A percentile compares a stretch with the other conserved stretches of the same genome.
These are phyloP conservation scores for Sebastes taczanowskii DNA, from an alignment of 2,797 vertebrate species.

Conservation along the genomic window DNA sequence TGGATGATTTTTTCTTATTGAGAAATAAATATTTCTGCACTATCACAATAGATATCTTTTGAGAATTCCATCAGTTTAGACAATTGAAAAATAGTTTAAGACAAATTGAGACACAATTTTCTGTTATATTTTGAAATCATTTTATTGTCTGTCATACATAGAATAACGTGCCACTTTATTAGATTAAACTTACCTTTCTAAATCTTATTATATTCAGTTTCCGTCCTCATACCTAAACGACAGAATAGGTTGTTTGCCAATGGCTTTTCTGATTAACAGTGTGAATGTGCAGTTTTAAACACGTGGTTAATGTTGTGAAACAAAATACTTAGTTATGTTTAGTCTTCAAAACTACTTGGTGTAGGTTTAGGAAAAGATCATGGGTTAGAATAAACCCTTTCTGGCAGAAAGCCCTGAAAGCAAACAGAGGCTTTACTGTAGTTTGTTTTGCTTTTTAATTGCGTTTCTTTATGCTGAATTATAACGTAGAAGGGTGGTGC, in stretches of 20 bases:
- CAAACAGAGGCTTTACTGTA: background rate
- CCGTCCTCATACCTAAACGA: background rate
- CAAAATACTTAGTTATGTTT: background rate
- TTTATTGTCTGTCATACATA: background rate
- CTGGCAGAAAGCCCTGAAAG: no score
- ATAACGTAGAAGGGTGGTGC: background rate
- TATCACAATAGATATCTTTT: background rate
- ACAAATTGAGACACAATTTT: background rate
- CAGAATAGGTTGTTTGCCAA: background rate
- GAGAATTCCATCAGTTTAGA: slow-evolving; percentile 1
- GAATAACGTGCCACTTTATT: background rate
- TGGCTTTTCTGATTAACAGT: background rate
- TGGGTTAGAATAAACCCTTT: no score
- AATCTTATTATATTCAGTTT: background rate
- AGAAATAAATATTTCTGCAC: background rate
- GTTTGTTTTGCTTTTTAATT: background rate
- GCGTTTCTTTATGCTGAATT: background rate
- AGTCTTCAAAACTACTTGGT: background rate
- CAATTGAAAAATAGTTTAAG: background rate
- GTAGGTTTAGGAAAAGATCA: background rate
- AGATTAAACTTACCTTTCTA: background rate
- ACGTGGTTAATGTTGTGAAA: background rate
- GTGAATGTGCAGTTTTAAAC: background rate
- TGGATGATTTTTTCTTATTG: background rate
- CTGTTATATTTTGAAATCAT: background rate